Evolutionary conservation across 53 echinoderm and acorn worm genomes (phyloP).

Genomic region (Antedon mediterranea): DNA sequence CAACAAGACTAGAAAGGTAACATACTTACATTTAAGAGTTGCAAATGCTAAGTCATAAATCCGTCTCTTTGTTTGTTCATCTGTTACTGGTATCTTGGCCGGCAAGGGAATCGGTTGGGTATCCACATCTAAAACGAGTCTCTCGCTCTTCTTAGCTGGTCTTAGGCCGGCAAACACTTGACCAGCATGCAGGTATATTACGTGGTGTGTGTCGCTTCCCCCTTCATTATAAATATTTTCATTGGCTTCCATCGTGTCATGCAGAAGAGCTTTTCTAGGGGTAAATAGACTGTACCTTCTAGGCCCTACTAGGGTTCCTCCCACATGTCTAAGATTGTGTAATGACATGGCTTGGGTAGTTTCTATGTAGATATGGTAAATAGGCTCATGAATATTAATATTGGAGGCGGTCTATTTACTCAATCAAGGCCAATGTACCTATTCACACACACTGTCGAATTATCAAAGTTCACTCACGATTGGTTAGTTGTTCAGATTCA

Average conservation of each 20-base stretch:
- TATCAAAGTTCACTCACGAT: neutral
- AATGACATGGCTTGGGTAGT: neutral
- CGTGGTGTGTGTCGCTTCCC: constrained; percentile 12
- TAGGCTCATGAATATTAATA: neutral
- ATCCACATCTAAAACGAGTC: constrained; percentile 23
- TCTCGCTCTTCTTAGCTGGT: constrained; percentile 66
- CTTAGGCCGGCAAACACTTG: constrained; percentile 61
- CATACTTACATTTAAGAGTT: constrained; percentile 89
- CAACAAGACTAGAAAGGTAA: too few species aligned
- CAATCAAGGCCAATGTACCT: neutral
- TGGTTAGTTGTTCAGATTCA: neutral
- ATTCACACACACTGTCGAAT: neutral
- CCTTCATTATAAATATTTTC: constrained; percentile 4
- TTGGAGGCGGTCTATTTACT: neutral
- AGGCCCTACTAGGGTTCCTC: neutral
- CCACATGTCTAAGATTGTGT: neutral
- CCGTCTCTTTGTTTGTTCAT: constrained; percentile 54
- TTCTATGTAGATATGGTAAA: neutral
- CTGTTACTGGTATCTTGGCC: constrained; percentile 42
- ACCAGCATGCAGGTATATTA: constrained; percentile 71
- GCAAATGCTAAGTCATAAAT: constrained; percentile 90
- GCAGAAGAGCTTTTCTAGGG: neutral
- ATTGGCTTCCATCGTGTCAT: constrained; percentile 10
- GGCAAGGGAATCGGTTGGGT: constrained; percentile 21
- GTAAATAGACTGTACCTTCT: neutral